Evolutionary conservation across 2,888 invertebrate genomes (phyloP), one percentile per base, ranked within the genome.

Genomic region (Catocala nupta): DNA sequence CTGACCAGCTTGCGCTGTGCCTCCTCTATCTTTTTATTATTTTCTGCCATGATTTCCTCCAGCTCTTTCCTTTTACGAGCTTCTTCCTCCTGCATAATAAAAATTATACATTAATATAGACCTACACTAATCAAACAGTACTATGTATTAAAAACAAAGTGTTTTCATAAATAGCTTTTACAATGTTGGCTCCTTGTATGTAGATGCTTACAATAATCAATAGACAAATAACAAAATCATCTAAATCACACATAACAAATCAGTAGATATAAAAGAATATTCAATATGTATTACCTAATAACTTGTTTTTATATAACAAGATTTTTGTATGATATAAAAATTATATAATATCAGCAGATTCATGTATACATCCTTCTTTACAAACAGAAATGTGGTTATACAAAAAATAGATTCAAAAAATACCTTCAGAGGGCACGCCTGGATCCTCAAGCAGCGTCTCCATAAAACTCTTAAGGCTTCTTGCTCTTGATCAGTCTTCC

Each of bases 1-100:
- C 96, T 96, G 90, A 99, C 99, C 96, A 99, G 95, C 96, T 98
- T 98, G 87, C 97, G 96, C 95, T 99, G 99, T 78, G 99, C 99
- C 91, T 99, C 99, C 94, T 99, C 99, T 78, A 99, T 98, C 95
- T 99, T 99, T 93, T 96, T 96, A 96, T 99, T 99, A 95, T 99
- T 99, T 95, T 99, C 99, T 83, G 98, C 98, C 96, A 99, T 97
- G 94, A 99, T 99, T 93, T 96, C 96, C 95, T 99, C 99, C 90
- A 99, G 96, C 94, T 98, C 98, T 96, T 98, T 97, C 85, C 98
- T 97, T 95, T 99, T 99, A 95, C 97, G 96, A 93, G 96, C 96
- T 95, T 99, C 99, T 96, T 98, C 99, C 96, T 99, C 99, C 99
- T 99, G 97, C 96, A 96, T 96, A 95, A 95, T 91, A 93, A 92